Percentiles rank a stretch among this genome's conserved stretches.
Evolutionary conservation across 2,797 vertebrate genomes (phyloP).

Genomic region (Ciconia nigra): DNA sequence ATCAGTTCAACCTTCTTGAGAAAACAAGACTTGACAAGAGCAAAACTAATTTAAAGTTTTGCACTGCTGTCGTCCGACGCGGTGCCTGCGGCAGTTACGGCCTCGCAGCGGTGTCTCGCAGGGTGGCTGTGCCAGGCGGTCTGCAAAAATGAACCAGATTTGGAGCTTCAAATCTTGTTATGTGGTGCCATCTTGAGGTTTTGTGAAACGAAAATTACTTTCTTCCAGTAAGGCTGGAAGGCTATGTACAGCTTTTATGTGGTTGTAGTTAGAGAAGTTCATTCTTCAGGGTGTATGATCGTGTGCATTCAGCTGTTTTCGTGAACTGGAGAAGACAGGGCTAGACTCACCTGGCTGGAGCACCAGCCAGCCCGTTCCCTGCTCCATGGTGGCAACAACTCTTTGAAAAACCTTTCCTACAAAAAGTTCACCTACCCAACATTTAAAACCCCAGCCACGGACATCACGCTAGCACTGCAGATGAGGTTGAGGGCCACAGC

Average conservation of each 20-base stretch:
- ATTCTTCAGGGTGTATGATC: background rate
- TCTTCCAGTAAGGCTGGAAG: background rate
- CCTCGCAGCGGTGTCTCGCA: rapidly evolving
- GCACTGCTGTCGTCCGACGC: rapidly evolving
- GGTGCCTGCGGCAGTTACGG: rapidly evolving
- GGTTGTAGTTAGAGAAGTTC: background rate
- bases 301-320: background rate
- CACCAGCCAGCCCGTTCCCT: background rate
- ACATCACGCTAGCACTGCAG: rapidly evolving
- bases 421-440: background rate
- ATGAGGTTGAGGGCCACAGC: background rate
- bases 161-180: slow-evolving; percentile 9
- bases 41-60: background rate
- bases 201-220: background rate
- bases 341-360: background rate
- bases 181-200: slow-evolving; percentile 64
- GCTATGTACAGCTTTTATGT: background rate
- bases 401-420: background rate
- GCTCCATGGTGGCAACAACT: background rate
- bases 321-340: rapidly evolving
- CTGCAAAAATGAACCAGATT: background rate
- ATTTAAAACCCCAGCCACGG: rapidly evolving
- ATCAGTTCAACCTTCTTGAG: background rate
- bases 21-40: background rate
- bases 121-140: background rate